phyloP scores from a whole-genome alignment of 2,113 vertebrate genomes.

The Gobius niger region DNA sequence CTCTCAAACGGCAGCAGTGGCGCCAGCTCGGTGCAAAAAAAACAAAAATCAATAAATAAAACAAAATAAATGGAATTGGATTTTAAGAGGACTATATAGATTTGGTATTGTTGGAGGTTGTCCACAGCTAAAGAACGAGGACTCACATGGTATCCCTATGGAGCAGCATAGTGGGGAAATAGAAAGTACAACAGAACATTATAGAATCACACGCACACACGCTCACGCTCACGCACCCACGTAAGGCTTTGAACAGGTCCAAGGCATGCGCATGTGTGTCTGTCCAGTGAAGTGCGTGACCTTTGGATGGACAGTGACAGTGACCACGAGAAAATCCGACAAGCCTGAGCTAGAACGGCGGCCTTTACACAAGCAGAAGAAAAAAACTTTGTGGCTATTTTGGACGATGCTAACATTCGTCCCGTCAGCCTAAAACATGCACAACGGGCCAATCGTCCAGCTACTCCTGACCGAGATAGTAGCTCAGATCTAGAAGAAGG shows the following conservation, averaged over 20 bases:
- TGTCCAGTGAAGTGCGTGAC: background rate
- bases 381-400: too few relatives aligned
- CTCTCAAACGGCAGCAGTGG: slow-evolving; percentile 72
- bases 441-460: too few relatives aligned
- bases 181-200: slow-evolving; percentile 84
- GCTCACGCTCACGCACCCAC: slow-evolving; percentile 25
- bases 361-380: background rate
- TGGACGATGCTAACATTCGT: too few relatives aligned
- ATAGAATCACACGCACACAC: slow-evolving; percentile 52
- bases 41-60: too few relatives aligned
- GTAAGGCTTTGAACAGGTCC: slow-evolving; percentile 38
- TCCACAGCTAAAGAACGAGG: slow-evolving; percentile 76
- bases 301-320: background rate
- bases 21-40: slow-evolving; percentile 76
- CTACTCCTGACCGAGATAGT: too few relatives aligned
- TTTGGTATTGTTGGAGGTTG: slow-evolving; percentile 26
- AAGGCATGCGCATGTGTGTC: slow-evolving; percentile 54
- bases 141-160: slow-evolving; percentile 95
- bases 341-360: background rate
- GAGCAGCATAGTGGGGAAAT: slow-evolving; percentile 88
- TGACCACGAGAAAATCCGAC: background rate
- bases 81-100: slow-evolving; percentile 2
- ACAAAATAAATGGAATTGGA: slow-evolving; percentile 32
- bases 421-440: too few relatives aligned
- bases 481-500: too few relatives aligned